Base-by-base conservation (phyloP, 2,113 vertebrate species). In the Lichenostomus cassidix region DNA sequence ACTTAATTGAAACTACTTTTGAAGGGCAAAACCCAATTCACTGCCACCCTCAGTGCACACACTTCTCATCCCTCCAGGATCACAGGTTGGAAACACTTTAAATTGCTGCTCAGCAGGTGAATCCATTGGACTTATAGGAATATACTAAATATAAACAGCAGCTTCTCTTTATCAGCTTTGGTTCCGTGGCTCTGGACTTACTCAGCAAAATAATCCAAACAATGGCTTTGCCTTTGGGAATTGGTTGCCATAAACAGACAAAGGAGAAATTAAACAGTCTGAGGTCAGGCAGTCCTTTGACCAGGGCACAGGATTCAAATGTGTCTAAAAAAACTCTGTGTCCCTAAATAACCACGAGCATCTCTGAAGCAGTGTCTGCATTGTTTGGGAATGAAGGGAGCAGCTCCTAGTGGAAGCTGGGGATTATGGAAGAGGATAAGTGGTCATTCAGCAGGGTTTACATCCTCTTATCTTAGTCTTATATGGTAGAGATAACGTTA, bases 191-290 rank as follows among this genome's bases (percentile, higher is more conserved):
- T 70, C 70, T 52, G 44, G 15, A 77, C 56, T 37, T 35, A 53
- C 59, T 89, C 76, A 90, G 90, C 87, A 94, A 59, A 90, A 46
- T 13, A 74, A n/a, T 4, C n/a, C 47, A 50, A 70, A 60, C 53
- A 68, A 49, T 27, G 29, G 35, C 50, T 83, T 92, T 92, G 71
- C 92, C 90, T 92, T 55, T 65, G 67, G 83, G 90, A 93, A 62
- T 27, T 18, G 12, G 11, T 58, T 88, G 55, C 28, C 82, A 70
- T 39, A 90, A 94, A 80, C 37, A 80, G 75, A 78, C 1, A 1
- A 35, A 69, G 50, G 29, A 87, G 18, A 75, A 92, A 63, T 67
- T 5, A 56, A 85, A 29, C n/a, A 78, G 49, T 25, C 41, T 13
- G 58, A 91, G 94, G 78, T 69, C 88, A 93, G 58, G 7, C 41